Conservation (phyloP, 2,113 vertebrate species). For the Astur gentilis region DNA sequence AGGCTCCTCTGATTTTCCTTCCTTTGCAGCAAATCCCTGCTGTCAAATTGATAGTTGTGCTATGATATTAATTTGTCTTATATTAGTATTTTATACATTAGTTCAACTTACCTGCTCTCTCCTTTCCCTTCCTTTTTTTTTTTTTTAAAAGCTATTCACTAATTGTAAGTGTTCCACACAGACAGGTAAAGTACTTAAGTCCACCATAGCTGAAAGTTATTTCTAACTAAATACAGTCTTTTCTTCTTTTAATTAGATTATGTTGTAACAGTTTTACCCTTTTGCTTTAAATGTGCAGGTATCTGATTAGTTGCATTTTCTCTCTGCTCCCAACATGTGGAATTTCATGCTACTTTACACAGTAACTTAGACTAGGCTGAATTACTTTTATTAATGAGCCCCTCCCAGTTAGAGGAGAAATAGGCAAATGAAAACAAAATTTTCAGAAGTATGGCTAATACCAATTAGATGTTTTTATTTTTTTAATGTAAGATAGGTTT, state of each 20-base stretch:
- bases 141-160: not conserved
- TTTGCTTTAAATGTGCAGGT: not conserved
- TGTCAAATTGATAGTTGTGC: not conserved
- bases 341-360: not conserved
- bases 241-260: not conserved
- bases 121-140: not conserved
- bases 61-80: not conserved
- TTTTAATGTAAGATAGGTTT: not conserved
- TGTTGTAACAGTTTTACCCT: not conserved
- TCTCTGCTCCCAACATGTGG: not conserved
- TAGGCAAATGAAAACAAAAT: not conserved
- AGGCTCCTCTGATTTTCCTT: not conserved
- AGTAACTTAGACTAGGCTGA: not conserved
- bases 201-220: not conserved
- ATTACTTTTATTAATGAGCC: not conserved
- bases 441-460: not conserved
- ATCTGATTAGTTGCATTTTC: not conserved
- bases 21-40: not conserved
- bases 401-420: not conserved
- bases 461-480: not conserved
- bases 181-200: not conserved
- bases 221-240: not conserved
- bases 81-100: not conserved
- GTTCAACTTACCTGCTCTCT: not conserved
- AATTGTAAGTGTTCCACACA: not conserved